phyloP scores from a whole-genome alignment of 2,888 invertebrate genomes.

The Papilio elwesi region DNA sequence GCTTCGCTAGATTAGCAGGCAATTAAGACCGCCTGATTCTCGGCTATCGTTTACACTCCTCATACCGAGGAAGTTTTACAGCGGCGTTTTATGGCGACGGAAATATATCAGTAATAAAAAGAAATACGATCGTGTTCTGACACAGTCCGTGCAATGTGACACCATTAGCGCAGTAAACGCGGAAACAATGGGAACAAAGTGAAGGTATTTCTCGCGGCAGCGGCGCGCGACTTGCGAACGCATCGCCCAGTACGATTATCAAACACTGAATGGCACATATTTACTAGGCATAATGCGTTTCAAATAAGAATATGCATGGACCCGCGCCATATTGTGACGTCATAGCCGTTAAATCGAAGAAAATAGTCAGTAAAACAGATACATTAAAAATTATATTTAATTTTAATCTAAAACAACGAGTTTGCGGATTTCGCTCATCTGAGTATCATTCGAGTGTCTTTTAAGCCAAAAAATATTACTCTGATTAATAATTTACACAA shows the following conservation, averaged over 20 bases:
- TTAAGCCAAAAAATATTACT: too few relatives aligned
- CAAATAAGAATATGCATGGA: too few relatives aligned
- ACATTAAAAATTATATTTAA: too few relatives aligned
- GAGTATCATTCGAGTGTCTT: too few relatives aligned
- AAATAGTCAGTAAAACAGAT: too few relatives aligned
- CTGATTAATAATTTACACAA: too few relatives aligned
- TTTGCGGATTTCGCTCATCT: too few relatives aligned
- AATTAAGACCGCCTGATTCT: slow-evolving; percentile 33
- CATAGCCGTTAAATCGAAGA: too few relatives aligned
- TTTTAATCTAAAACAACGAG: neutral
- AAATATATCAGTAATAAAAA: slow-evolving; percentile 66
- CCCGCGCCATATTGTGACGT: too few relatives aligned
- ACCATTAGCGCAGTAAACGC: slow-evolving; percentile 72
- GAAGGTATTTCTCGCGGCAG: slow-evolving; percentile 71
- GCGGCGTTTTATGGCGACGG: slow-evolving; percentile 47
- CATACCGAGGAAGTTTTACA: slow-evolving; percentile 6
- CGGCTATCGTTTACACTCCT: neutral
- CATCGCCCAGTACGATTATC: slow-evolving; percentile 48
- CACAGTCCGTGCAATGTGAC: slow-evolving; percentile 77
- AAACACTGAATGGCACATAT: slow-evolving; percentile 39
- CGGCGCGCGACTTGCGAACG: slow-evolving; percentile 45
- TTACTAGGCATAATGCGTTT: neutral
- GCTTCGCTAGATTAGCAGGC: slow-evolving; percentile 40
- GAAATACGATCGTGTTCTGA: slow-evolving; percentile 59
- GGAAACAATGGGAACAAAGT: slow-evolving; percentile 70